A percentile compares a stretch with the other conserved stretches of the same genome.
These are phyloP conservation scores for Papilio aristodemus DNA, from an alignment of 1,140 invertebrate genomes.

Conservation along the genomic window DNA sequence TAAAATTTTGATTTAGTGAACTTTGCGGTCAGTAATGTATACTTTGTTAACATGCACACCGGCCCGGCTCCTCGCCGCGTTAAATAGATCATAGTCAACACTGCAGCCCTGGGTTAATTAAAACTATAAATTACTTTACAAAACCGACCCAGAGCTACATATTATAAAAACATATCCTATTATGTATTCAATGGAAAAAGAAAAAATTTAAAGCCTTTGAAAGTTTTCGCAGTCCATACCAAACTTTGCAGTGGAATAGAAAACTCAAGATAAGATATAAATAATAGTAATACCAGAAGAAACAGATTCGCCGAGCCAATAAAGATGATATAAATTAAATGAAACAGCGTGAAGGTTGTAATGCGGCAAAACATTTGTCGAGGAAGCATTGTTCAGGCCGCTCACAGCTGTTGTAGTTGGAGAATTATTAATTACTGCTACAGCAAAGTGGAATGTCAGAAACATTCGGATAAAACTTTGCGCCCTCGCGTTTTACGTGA, in stretches of 20 bases:
- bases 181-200: too few species aligned
- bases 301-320: not conserved
- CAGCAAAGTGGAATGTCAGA: not conserved
- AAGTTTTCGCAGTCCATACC: too few species aligned
- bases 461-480: not conserved
- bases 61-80: not conserved
- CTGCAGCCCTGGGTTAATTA: constrained; percentile 3
- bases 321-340: not conserved
- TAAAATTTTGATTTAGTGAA: too few species aligned
- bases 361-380: constrained; percentile 1
- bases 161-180: too few species aligned
- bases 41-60: not conserved
- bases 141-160: too few species aligned
- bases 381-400: not conserved
- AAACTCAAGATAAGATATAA: too few species aligned
- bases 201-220: too few species aligned
- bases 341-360: not conserved
- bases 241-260: too few species aligned
- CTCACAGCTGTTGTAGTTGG: not conserved
- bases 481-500: not conserved
- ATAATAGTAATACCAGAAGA: too few species aligned
- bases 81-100: not conserved
- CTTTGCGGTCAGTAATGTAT: not conserved
- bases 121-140: constrained; percentile 13
- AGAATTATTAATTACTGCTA: constrained; percentile 6